Evolutionary conservation across 2,113 vertebrate genomes (phyloP), one percentile per base, ranked within the genome.

Genomic region (Notothenia rossii): DNA sequence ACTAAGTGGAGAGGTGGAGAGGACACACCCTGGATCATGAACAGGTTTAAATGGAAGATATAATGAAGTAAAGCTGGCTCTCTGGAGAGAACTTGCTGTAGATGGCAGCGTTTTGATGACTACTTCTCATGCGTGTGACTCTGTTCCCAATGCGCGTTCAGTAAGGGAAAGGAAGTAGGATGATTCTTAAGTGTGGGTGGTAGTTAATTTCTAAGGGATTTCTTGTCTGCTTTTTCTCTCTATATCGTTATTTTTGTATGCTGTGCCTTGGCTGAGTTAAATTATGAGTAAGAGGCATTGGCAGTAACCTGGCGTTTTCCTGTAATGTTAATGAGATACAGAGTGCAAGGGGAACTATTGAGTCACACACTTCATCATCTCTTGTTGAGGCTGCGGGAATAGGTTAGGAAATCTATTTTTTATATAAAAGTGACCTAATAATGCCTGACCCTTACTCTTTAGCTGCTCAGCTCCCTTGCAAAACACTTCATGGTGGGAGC

Each of bases 251-350:
- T 76, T 49, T 80, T 63, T 76, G 25, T 55, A 13, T 63, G 45
- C 50, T 43, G 65, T 18, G n/a, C 18, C 36, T 40, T 64, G 25
- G 20, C 18, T 43, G 54, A 76, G 66, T 61, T 85, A 67, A 75
- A 83, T 43, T 83, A 77, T 65, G 20, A 70, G 20, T 78, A 59
- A 61, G 50, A 69, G 67, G 71, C 73, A 75, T 13, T 65, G 68
- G 45, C 61, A 72, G 67, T 72, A 75, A 75, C 22, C 63, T 72
- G 62, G 61, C 71, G 79, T 69, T 77, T 80, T 3, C 50, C 55
- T 62, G 49, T 69, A 33, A 70, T 67, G 86, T 83, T 93, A 94
- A 94, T 92, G 77, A 91, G 89, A 92, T 66, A 76, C 70, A 87
- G 86, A 84, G 76, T 85, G 73, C 60, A 40, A 75, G 81, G 53